Evolutionary conservation across 2,888 invertebrate genomes (phyloP), one percentile per base, ranked within the genome.

Genomic region (Agrilus cyanescens): DNA sequence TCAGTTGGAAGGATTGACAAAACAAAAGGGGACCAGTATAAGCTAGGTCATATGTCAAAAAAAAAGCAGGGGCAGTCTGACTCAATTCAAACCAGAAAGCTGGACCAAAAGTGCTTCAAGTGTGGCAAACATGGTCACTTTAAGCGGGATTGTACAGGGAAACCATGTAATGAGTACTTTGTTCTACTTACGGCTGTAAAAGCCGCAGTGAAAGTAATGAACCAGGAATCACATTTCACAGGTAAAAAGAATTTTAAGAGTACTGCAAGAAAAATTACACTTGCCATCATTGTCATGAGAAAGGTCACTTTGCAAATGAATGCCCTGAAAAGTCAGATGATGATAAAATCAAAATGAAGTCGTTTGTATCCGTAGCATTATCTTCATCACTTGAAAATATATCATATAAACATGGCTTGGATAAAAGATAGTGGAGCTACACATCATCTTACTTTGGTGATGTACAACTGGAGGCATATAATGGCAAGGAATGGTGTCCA

Each of bases 231-330:
- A n/a, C n/a, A n/a, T n/a, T n/a, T n/a, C n/a, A n/a, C n/a, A n/a
- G n/a, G n/a, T n/a, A n/a, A n/a, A n/a, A n/a, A n/a, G n/a, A n/a
- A n/a, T n/a, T n/a, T n/a, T n/a, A n/a, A 18, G 52, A 48, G 4
- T 52, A 53, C 30, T 53, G 51, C 38, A 56, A 51, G 36, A 53
- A 44, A 16, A 52, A 44, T n/a, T 54, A 53, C 41, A 31, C 35
- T 4, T 55, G 53, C 37, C 53, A 55, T 40, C 50, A 13, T 6
- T 54, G 52, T 37, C 47, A 51, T 2, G 29, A 48, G 20, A 55
- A 51, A 15, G 54, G 54, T 13, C 54, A 53, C 39, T 52, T 50
- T 41, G 43, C 51, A 4, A 52, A 52, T 44, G 50, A 53, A 4
- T 51, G 48, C 38, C 33, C 44, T 35, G 40, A 41, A 45, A 41